Conservation (phyloP, 2,888 invertebrate genomes). For the Eilema sororculum region DNA sequence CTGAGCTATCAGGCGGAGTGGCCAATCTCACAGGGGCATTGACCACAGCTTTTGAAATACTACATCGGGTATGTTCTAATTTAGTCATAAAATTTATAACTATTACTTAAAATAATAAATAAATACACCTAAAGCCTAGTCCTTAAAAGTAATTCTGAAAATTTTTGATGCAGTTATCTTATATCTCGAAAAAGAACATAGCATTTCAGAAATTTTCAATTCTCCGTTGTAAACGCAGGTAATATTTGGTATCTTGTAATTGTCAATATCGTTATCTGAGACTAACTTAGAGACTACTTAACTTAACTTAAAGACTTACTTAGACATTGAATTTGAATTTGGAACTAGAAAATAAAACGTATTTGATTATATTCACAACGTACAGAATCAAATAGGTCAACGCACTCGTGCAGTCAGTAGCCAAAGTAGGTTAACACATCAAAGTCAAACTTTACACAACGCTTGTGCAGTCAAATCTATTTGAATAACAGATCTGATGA, state of each 20-base stretch:
- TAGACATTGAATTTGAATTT: neutral
- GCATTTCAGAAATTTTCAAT: too few species aligned
- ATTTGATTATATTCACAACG: neutral
- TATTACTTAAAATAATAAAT: neutral
- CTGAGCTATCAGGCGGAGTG: conserved; percentile 90
- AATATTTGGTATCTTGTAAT: neutral
- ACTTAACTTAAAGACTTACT: too few species aligned
- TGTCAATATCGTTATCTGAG: neutral
- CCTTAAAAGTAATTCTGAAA: too few species aligned
- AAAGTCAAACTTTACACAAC: neutral
- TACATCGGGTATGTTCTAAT: conserved; percentile 90
- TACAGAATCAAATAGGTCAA: neutral
- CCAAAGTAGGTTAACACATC: neutral
- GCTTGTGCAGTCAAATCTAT: neutral
- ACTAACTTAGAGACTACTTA: too few species aligned
- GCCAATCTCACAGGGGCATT: conserved; percentile 97
- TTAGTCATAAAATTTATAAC: neutral
- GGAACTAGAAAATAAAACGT: neutral
- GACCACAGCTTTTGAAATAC: conserved; percentile 96
- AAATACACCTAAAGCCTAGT: too few species aligned
- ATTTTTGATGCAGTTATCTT: too few species aligned
- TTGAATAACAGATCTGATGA: neutral
- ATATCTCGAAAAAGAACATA: too few species aligned
- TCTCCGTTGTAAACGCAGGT: neutral
- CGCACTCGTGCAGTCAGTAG: neutral